Conservation (phyloP, 2,797 vertebrate species). For the Tragopan temminckii region DNA sequence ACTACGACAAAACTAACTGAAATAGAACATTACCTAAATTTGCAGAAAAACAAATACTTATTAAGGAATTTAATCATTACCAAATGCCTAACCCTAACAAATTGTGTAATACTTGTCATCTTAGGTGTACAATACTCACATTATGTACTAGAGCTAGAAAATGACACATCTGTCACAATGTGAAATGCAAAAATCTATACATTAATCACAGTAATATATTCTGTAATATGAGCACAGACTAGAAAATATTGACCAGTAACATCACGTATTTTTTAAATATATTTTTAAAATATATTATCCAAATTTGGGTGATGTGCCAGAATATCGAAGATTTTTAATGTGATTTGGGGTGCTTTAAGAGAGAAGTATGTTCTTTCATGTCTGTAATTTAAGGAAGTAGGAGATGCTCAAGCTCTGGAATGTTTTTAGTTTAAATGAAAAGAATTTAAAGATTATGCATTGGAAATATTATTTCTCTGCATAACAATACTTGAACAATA, state of each 20-base stretch:
- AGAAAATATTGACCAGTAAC: constrained; percentile 6
- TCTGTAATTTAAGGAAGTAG: background rate
- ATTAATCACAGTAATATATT: constrained; percentile 10
- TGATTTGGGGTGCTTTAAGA: background rate
- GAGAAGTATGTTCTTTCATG: background rate
- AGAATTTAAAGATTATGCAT: background rate
- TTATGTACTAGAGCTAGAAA: background rate
- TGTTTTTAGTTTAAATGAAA: constrained; percentile 18
- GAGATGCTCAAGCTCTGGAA: background rate
- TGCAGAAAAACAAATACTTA: background rate
- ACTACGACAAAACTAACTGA: constrained; percentile 2
- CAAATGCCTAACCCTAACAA: background rate
- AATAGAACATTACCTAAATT: background rate
- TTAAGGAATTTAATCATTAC: background rate
- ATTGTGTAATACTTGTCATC: background rate
- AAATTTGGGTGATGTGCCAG: background rate
- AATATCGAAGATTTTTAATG: background rate
- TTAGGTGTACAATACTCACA: background rate
- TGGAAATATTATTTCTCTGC: background rate
- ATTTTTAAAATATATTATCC: constrained; percentile 6
- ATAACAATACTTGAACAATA: background rate
- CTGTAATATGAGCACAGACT: background rate
- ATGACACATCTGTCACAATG: background rate
- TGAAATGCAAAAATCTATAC: constrained; percentile 7
- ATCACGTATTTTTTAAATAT: background rate